Base-by-base conservation (phyloP, 2,797 vertebrate genomes). In the Spinus pinus region DNA sequence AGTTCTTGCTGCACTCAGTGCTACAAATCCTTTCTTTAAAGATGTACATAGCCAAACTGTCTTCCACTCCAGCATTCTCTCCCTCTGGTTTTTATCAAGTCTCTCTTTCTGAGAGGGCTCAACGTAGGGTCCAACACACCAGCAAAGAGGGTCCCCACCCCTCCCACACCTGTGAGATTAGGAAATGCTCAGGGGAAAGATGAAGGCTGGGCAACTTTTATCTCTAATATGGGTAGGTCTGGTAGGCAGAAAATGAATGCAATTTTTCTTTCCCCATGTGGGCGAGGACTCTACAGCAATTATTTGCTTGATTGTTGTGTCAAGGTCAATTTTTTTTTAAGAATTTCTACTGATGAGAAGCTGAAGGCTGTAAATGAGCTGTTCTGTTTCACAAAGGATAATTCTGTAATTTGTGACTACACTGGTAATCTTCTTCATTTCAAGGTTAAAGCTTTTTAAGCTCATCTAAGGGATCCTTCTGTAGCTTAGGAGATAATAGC, bases 271-370 rank as follows among this genome's bases (percentile, higher is more conserved):
- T 57, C 49, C 13, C 2, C 13, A 27, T 65, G 47, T 28, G 4
- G 35, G n/a, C 7, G 53, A 64, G 25, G 39, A 23, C 18, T 31
- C 60, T 13, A 25, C 8, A 62, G 22, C 17, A 51, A 56, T 39
- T 60, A 70, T 18, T 73, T 6, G 0, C 0, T 5, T 7, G 13
- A 85, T 33, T 19, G 0, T 56, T 35, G 11, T 4, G 6, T 42
- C 61, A 83, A 54, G 25, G 54, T 51, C 25, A 54, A 27, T 39
- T 44, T 80, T 47, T 37, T 72, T 3, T 23, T 8, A 41, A 65
- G 23, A 23, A 44, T 44, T 77, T 77, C 28, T 78, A 10, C 8
- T 66, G 22, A 27, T 58, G 5, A 82, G 60, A 77, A 82, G 25
- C 15, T 33, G 41, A 83, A 66, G 61, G 31, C 19, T 80, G 30